Base-by-base conservation (phyloP, 2,113 vertebrate species). In the Piprites chloris region DNA sequence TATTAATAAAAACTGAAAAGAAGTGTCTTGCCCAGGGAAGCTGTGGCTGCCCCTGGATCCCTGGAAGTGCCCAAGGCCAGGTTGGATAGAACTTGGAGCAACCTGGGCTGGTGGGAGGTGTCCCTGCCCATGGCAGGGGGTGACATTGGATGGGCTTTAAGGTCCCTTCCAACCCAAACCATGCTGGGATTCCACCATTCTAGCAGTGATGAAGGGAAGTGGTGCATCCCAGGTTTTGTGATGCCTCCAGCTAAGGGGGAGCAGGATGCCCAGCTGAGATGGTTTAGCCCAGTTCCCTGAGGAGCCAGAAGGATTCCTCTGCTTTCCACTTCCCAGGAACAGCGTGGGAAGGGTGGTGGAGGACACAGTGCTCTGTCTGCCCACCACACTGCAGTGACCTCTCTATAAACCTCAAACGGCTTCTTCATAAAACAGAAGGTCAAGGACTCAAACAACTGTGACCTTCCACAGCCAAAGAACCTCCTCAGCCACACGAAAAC, bases 381-480 rank as follows among this genome's bases (percentile, higher is more conserved):
- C 53, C n/a, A 30, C 78, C 39, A 41, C 4, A 9, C 66, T n/a
- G 33, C 74, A 56, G 24, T 49, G 49, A 78, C 39, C 79, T 41
- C 80, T 89, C 61, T 26, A 72, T 68, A 76, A 89, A 86, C 55
- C 79, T 84, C 59, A 56, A 75, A 75, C 5, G 11, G 44, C 23
- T 87, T 83, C 58, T 80, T 69, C 71, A 83, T 62, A 55, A 91
- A 93, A 46, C 24, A 76, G 61, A 93, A 95, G 87, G 77, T 66
- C 80, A 76, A 78, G 66, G 20, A 75, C 20, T 89, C 78, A 7
- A 84, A 85, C 6, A 68, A 7, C 62, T 46, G 15, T 46, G 46
- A 89, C 81, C 67, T 87, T 95, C 94, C 62, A 39, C 35, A 89
- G 65, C 55, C 62, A 68, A 82, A 85, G 16, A 55, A 76, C 71